These are phyloP conservation scores for Brachypalpus laphriformis DNA, from an alignment of 2,888 invertebrate genomes.

Conservation along the genomic window DNA sequence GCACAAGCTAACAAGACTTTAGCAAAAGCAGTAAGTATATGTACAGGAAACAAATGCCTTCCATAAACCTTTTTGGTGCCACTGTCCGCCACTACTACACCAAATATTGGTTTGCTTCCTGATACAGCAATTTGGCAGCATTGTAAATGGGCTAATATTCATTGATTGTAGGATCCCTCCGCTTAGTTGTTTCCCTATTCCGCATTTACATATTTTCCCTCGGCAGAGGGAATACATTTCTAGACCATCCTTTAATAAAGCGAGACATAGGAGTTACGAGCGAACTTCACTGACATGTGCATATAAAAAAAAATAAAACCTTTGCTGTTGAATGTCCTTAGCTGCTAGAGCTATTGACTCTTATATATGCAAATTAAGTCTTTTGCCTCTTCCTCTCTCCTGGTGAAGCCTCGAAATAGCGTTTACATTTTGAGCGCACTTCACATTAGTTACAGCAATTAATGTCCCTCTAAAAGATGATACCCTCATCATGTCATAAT, in stretches of 20 bases:
- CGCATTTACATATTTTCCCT: conserved; percentile 33
- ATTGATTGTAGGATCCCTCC: conserved; percentile 35
- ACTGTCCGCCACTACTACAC: background rate
- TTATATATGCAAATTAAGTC: conserved; percentile 49
- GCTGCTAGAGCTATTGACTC: conserved; percentile 23
- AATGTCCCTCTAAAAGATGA: conserved; percentile 40
- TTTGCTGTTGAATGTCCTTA: background rate
- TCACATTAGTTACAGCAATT: conserved; percentile 64
- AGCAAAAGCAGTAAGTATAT: no score
- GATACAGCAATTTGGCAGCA: conserved; percentile 7
- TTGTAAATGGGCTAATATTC: conserved; percentile 6
- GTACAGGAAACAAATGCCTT: no score
- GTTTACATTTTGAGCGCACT: conserved; percentile 41
- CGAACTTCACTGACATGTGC: conserved; percentile 13
- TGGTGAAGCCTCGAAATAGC: conserved; percentile 9
- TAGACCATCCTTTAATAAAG: background rate
- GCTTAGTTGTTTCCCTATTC: background rate
- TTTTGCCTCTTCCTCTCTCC: background rate
- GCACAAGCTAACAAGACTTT: no score
- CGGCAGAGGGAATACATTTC: background rate
- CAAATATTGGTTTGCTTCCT: background rate
- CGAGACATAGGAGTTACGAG: background rate
- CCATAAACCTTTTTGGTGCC: conserved; percentile 6
- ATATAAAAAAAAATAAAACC: background rate
- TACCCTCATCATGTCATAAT: conserved; percentile 54